Conservation (phyloP, 2,797 vertebrate species). For the Centropyge bicolor region DNA sequence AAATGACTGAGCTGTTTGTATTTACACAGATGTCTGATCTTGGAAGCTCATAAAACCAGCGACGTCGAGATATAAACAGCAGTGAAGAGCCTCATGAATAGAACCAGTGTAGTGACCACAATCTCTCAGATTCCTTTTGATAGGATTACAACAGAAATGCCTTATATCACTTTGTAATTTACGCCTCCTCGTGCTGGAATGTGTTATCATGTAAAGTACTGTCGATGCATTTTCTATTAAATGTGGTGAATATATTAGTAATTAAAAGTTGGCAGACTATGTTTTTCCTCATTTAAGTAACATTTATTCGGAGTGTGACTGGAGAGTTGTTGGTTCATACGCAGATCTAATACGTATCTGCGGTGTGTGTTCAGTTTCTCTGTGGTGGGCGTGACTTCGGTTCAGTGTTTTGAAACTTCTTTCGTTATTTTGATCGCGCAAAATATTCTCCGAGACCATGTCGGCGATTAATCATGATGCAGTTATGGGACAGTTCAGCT, state of each 20-base stretch:
- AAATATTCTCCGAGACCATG: neutral
- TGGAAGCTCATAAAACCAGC: conserved; percentile 12
- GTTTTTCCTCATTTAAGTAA: neutral
- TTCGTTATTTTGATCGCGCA: neutral
- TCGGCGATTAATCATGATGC: neutral
- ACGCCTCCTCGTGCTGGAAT: neutral
- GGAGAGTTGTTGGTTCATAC: conserved; percentile 6
- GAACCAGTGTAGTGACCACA: neutral
- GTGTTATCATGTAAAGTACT: neutral
- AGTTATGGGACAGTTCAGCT: too few relatives aligned
- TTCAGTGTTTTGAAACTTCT: neutral
- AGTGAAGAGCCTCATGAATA: conserved; percentile 36
- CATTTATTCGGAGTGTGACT: neutral
- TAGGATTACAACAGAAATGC: conserved; percentile 1
- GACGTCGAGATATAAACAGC: conserved; percentile 20
- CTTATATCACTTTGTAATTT: neutral
- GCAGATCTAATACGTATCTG: neutral
- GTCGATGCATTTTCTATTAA: neutral
- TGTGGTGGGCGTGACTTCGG: conserved; percentile 1
- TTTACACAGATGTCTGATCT: conserved; percentile 13
- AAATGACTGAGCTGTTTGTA: neutral
- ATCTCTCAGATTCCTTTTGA: conserved; percentile 4
- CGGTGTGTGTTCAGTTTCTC: neutral
- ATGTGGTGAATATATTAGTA: neutral
- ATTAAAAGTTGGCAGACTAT: conserved; percentile 6